Base-by-base conservation (phyloP, 2,888 invertebrate species). In the Dynastes maya region DNA sequence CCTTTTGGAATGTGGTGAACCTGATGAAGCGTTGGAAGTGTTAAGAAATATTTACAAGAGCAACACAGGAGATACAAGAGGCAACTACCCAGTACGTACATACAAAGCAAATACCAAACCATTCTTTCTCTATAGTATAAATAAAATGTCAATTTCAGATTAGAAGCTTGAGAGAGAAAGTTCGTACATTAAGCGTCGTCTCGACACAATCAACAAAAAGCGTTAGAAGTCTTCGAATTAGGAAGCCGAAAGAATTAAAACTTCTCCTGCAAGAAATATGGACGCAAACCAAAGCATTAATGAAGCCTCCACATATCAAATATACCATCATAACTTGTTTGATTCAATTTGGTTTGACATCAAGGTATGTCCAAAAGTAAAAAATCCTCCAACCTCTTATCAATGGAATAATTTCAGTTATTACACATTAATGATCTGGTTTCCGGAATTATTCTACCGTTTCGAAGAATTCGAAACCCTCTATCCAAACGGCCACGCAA, bases 341-440 rank as follows among this genome's bases (percentile, higher is more conserved):
- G 58, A 95, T 96, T 83, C 95, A 96, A 86, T 96, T 96, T 87
- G 96, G 96, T 83, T 89, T 95, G 80, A 95, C 95, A 61, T 93
- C 95, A 74, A 93, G 93, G 93, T 94, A 86, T 88, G 61, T 72
- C 58, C 45, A 45, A 45, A 45, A 6, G 45, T 8, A 11, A 45
- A 45, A 45, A 45, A 45, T 45, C 8, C 2, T 8, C 45, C 9
- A 45, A 45, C 9, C 1, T 8, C 11, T 45, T 2, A 45, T 11
- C 45, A 2, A 45, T 11, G 9, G 11, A 45, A 51, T 22, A 27
- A 68, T 89, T 89, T 13, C 89, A 97, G 97, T 86, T 97, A 96
- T 89, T 97, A 97, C 88, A 97, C 97, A 6, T 89, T 97, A 63
- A 96, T 96, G 95, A 93, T 97, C 87, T 97, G 97, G 97, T 96